Evolutionary conservation across 2,113 vertebrate genomes (phyloP).

Genomic region (Gnathonemus longibarbis): DNA sequence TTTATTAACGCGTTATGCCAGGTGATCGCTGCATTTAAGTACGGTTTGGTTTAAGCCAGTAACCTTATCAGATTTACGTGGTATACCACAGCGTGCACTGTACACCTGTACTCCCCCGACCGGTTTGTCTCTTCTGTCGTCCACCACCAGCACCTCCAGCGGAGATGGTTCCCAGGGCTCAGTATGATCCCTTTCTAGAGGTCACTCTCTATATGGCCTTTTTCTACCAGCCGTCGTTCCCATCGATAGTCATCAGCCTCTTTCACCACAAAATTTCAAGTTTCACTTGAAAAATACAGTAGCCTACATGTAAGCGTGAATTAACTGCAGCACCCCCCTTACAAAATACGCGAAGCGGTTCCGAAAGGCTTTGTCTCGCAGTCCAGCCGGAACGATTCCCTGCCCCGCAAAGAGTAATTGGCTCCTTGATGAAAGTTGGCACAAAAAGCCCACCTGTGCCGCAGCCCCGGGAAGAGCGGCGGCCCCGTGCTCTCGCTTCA

Average conservation of each 20-base stretch:
- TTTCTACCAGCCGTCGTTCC: not conserved
- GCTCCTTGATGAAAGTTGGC: not conserved
- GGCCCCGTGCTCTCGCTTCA: not conserved
- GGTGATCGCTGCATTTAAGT: not conserved
- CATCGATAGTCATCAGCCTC: not conserved
- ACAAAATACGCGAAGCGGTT: not conserved
- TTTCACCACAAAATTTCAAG: not conserved
- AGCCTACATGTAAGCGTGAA: not conserved
- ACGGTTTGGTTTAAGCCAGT: not conserved
- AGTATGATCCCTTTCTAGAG: not conserved
- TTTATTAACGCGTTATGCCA: not conserved
- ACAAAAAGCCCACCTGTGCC: not conserved
- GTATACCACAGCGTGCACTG: not conserved
- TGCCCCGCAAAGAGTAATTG: not conserved
- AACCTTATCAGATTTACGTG: not conserved
- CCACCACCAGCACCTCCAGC: not conserved
- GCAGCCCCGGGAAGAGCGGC: not conserved
- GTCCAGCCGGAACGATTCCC: not conserved
- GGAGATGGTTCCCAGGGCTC: not conserved
- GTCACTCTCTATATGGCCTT: not conserved
- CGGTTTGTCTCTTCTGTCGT: not conserved
- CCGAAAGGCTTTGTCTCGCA: not conserved
- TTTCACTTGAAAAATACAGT: not conserved
- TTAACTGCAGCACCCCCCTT: not conserved
- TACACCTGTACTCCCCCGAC: not conserved